phyloP scores from a whole-genome alignment of 2,113 vertebrate species.

The Cryptomyrus ogoouensis region DNA sequence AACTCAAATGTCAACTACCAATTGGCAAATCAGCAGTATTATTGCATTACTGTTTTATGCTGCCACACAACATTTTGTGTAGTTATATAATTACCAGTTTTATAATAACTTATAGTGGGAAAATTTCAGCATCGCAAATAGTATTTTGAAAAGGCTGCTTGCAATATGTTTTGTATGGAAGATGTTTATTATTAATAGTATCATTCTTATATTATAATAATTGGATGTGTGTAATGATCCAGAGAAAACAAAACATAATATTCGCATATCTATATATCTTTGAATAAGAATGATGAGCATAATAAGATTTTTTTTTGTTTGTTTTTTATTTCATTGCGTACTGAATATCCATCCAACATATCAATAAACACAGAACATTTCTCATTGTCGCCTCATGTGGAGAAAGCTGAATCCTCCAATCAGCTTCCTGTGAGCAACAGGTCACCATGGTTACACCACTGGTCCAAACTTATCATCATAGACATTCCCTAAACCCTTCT shows the following conservation, averaged over 20 bases:
- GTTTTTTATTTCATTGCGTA: neutral
- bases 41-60: neutral
- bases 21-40: neutral
- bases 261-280: neutral
- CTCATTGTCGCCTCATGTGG: conserved; percentile 28
- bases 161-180: neutral
- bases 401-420: conserved; percentile 32
- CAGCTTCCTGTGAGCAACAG: conserved; percentile 35
- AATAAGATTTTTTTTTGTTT: neutral
- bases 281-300: neutral
- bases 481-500: conserved; percentile 10
- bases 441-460: conserved; percentile 47
- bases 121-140: neutral
- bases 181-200: neutral
- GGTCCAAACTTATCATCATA: conserved; percentile 26
- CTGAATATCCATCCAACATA: conserved; percentile 1
- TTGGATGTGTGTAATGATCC: neutral
- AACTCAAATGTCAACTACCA: neutral
- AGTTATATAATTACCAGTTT: neutral
- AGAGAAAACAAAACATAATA: neutral
- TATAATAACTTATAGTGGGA: neutral
- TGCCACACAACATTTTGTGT: neutral
- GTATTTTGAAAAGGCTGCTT: neutral
- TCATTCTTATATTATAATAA: neutral
- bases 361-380: conserved; percentile 7